phyloP scores from a whole-genome alignment of 23 tunicate species.

The Oikopleura dioica region DNA sequence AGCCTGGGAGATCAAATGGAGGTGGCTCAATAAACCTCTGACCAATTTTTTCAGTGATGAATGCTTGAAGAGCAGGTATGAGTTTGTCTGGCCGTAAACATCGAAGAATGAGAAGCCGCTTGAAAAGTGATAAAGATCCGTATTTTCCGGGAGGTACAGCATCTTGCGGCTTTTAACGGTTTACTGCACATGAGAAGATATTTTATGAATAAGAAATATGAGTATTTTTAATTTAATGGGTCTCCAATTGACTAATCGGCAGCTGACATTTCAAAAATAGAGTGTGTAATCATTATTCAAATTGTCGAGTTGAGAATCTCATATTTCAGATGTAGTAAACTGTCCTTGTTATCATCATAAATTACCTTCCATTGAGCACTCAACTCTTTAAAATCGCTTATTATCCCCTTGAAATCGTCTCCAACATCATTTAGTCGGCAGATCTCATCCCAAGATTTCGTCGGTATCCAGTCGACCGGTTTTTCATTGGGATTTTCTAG shows the following conservation, averaged over 20 bases:
- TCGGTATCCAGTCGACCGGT: constrained; percentile 86
- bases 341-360: too few relatives aligned
- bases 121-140: constrained; percentile 32
- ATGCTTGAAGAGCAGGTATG: constrained; percentile 53
- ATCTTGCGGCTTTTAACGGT: constrained; percentile 66
- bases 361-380: constrained; percentile 86
- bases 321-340: too few relatives aligned
- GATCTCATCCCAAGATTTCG: constrained; percentile 89
- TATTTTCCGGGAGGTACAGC: constrained; percentile 58
- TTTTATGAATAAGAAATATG: too few relatives aligned
- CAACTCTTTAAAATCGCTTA: constrained; percentile 52
- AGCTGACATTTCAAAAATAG: too few relatives aligned
- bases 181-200: too few relatives aligned
- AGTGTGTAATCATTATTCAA: too few relatives aligned
- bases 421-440: constrained; percentile 52
- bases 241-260: too few relatives aligned
- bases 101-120: constrained; percentile 68
- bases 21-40: constrained; percentile 89
- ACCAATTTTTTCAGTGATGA: constrained; percentile 67
- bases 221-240: too few relatives aligned
- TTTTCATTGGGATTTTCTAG: constrained; percentile 90
- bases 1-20: constrained; percentile 79
- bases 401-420: constrained; percentile 45
- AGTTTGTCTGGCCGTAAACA: constrained; percentile 91
- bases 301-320: too few relatives aligned